Evolutionary conservation across 2,888 invertebrate genomes (phyloP), one percentile per base, ranked within the genome.

Genomic region (Oscheius onirici): DNA sequence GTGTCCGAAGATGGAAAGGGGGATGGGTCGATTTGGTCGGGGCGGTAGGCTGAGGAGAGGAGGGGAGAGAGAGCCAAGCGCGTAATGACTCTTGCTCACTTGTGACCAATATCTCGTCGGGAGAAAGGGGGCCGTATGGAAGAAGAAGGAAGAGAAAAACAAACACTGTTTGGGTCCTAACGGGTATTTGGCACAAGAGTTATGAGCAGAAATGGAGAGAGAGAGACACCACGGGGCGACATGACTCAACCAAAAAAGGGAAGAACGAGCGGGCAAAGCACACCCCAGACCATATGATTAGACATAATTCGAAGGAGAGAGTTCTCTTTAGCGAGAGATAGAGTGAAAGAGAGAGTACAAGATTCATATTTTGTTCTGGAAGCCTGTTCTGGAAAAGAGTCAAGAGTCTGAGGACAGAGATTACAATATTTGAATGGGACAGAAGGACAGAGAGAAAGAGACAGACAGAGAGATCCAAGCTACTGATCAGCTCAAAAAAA

Each of bases 31-130:
- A 55, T 55, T 22, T n/a, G 49, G 22, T 49, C 20, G 49, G 34
- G 34, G 34, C 49, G 22, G 49, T 22, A 17, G 49, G 49, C 17
- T 20, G 22, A 49, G 49, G 49, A 17, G 46, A 17, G 46, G 49
- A 22, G 49, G 20, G n/a, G n/a, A n/a, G 49, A 22, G 17, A 49
- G 49, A 22, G 22, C 28, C 26, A 34, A 34, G 28, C 55, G 55
- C 55, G 26, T 55, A 55, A 55, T 55, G 55, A 55, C 55, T 55
- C 55, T 55, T 41, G 43, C 43, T 60, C 41, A 60, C 60, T 60
- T 60, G 43, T 60, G 43, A 22, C 58, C 58, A 41, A 58, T 58
- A 55, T 55, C 55, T 55, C 55, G 55, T 17, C 34, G 34, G 34
- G 34, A 34, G n/a, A n/a, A n/a, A n/a, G 34, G 34, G 34, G 34